Evolutionary conservation across 2,113 vertebrate species (phyloP), one percentile per base, ranked within the genome.

Genomic region (Trinectes maculatus): DNA sequence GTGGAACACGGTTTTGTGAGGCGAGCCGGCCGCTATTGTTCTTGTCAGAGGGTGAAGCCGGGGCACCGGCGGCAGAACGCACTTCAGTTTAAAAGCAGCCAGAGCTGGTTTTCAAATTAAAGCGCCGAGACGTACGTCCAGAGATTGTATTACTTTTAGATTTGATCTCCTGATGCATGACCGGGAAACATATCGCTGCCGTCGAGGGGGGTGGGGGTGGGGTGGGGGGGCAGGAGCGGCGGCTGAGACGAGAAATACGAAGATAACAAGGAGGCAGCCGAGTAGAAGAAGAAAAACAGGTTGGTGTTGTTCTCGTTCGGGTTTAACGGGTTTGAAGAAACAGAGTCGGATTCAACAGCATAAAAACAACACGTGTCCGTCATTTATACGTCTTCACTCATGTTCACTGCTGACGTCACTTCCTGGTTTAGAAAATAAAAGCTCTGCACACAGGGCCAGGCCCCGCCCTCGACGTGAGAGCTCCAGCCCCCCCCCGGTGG

Each of bases 1-100:
- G 81, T 84, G 83, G 74, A 86, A 82, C 80, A 73, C 69, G 56
- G 75, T 65, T 84, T 84, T 81, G 58, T 83, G 80, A 83, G 63
- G 80, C 59, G 59, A 80, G 80, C 77, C 49, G 42, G 54, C 60
- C 71, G 56, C 77, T 83, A 79, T 79, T 79, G 77, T 74, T 84
- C 65, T 39, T 79, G 85, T 83, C 80, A 81, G 68, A 42, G 80
- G 79, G 74, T 51, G 85, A 77, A 39, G 77, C 15, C 54, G 60
- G 82, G 82, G 65, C 75, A 63, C 1, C 31, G 26, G n/a, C 64
- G 19, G 59, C 65, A 84, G 64, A 57, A 82, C 75, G 76, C 68
- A 68, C 65, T 86, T 51, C 51, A 63, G 36, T n/a, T n/a, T n/a
- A n/a, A 8, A 57, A 25, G 51, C 26, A 22, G 10, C 31, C 26